Conservation (phyloP, 2,113 vertebrate species). For the Antennarius striatus region DNA sequence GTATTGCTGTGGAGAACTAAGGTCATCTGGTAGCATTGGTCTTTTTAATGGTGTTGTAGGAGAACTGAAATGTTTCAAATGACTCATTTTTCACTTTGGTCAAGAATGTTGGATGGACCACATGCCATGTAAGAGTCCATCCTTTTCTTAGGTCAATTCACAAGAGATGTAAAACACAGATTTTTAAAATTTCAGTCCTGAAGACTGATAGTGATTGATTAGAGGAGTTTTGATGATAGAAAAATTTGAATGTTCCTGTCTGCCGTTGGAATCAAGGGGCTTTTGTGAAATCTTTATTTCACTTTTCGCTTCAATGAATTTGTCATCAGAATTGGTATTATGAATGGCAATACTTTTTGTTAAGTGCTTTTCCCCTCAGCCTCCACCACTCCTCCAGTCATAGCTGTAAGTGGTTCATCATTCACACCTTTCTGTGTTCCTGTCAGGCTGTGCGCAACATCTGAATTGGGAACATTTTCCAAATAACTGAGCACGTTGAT, state of each 20-base stretch:
- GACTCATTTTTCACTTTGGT: too few relatives aligned
- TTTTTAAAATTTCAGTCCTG: too few relatives aligned
- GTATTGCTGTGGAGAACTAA: too few relatives aligned
- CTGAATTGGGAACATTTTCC: conserved; percentile 2
- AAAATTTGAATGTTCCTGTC: background rate
- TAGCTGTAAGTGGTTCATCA: conserved; percentile 22
- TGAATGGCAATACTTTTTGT: conserved; percentile 1
- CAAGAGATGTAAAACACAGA: too few relatives aligned
- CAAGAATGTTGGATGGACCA: too few relatives aligned
- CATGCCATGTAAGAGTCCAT: too few relatives aligned
- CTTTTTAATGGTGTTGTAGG: too few relatives aligned
- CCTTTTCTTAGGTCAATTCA: too few relatives aligned
- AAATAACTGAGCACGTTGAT: background rate
- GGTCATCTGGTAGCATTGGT: too few relatives aligned
- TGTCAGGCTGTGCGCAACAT: conserved; percentile 14
- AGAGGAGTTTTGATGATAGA: too few relatives aligned
- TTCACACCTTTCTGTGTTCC: conserved; percentile 15
- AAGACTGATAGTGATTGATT: too few relatives aligned
- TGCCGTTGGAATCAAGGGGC: background rate
- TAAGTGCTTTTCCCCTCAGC: conserved; percentile 12
- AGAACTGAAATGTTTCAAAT: too few relatives aligned
- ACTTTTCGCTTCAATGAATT: conserved; percentile 24
- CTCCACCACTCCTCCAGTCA: conserved; percentile 4
- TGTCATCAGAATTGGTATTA: conserved; percentile 19
- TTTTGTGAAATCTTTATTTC: background rate